Evolutionary conservation across 1,140 invertebrate species (phyloP).

Genomic region (Anastatus disparis): DNA sequence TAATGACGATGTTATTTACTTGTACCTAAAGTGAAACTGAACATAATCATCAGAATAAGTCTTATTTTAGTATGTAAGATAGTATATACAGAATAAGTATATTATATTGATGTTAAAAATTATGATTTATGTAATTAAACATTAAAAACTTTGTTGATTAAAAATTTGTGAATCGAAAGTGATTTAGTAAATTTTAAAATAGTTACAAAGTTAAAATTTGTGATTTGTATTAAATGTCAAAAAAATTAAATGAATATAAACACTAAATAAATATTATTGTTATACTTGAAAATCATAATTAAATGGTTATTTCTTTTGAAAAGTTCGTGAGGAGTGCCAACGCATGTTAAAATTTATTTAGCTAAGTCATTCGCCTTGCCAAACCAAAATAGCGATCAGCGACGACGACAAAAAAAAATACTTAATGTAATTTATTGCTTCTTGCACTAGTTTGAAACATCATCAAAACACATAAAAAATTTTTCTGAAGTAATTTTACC

Average conservation of each 20-base stretch:
- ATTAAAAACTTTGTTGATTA: too few relatives aligned
- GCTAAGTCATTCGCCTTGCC: background rate
- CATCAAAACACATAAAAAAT: background rate
- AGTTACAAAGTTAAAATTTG: constrained; percentile 1
- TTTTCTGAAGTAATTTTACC: background rate
- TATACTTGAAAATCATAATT: background rate
- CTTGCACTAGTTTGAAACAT: background rate
- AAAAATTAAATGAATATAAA: too few relatives aligned
- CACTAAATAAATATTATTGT: background rate
- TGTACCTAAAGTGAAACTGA: too few relatives aligned
- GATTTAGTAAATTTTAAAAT: background rate
- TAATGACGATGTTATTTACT: too few relatives aligned
- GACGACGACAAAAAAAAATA: background rate
- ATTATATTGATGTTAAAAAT: too few relatives aligned
- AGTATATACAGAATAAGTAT: too few relatives aligned
- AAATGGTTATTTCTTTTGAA: constrained; percentile 25
- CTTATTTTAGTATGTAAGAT: too few relatives aligned
- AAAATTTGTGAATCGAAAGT: background rate
- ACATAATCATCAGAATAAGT: too few relatives aligned
- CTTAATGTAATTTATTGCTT: background rate
- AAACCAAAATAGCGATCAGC: background rate
- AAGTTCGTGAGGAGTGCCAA: constrained; percentile 2
- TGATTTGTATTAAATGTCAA: background rate
- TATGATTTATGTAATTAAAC: too few relatives aligned
- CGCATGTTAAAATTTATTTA: background rate